Evolutionary conservation across 2,888 invertebrate species (phyloP).

Genomic region (Plagodis dolabraria): DNA sequence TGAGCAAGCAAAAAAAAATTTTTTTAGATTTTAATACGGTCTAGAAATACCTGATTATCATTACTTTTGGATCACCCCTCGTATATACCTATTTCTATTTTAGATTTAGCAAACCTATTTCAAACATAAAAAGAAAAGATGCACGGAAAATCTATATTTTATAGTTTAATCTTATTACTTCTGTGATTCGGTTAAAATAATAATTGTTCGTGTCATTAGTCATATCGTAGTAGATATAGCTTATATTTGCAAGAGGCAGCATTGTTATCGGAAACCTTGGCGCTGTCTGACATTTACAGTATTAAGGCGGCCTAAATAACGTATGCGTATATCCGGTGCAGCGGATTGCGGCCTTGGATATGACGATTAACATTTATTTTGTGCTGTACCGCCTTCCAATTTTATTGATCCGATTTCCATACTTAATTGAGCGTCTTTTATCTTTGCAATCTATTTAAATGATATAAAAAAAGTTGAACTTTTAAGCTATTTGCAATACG

Average conservation of each 20-base stretch:
- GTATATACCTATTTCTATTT: too few species aligned
- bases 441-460: neutral
- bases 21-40: too few species aligned
- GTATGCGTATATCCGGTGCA: slow-evolving; percentile 7
- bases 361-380: neutral
- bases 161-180: too few species aligned
- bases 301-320: slow-evolving; percentile 7
- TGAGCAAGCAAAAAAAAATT: too few species aligned
- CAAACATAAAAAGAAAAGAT: neutral
- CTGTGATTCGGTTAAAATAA: too few species aligned
- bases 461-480: neutral
- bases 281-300: slow-evolving; percentile 20
- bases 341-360: slow-evolving; percentile 7
- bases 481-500: neutral
- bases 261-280: slow-evolving; percentile 9
- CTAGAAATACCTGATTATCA: too few species aligned
- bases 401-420: neutral
- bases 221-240: too few species aligned
- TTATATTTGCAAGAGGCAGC: too few species aligned
- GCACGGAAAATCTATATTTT: too few species aligned
- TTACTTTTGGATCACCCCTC: too few species aligned
- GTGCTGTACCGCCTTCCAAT: neutral
- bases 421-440: neutral
- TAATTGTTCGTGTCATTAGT: too few species aligned
- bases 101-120: neutral